Conservation (phyloP, 2,888 invertebrate species). For the Allolobophora icterica region DNA sequence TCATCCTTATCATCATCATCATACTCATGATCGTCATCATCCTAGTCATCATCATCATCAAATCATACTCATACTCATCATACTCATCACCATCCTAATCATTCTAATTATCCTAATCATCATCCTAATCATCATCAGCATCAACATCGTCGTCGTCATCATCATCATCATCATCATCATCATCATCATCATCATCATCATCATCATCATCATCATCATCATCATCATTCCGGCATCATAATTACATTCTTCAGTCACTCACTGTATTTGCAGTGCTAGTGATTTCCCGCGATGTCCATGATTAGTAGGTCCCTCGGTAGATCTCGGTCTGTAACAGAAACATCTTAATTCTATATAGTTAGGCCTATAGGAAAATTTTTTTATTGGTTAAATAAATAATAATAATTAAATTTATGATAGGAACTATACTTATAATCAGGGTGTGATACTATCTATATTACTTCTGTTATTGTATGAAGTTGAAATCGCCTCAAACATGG, state of each 20-base stretch:
- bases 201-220: background rate
- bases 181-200: background rate
- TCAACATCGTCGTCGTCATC: too few relatives aligned
- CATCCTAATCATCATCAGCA: too few relatives aligned
- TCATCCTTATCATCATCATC: too few relatives aligned
- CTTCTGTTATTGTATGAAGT: background rate
- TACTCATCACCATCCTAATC: background rate
- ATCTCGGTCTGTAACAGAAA: too few relatives aligned
- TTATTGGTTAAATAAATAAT: background rate
- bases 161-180: background rate
- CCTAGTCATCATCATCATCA: background rate
- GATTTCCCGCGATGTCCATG: too few relatives aligned
- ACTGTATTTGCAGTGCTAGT: too few relatives aligned
- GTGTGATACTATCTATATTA: background rate
- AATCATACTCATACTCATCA: background rate
- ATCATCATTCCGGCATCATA: background rate
- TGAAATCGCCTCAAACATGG: too few relatives aligned
- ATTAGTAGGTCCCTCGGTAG: too few relatives aligned
- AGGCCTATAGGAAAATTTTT: background rate
- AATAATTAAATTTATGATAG: background rate
- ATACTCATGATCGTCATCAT: background rate
- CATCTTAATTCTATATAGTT: too few relatives aligned
- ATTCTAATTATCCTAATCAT: too few relatives aligned
- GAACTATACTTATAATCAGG: too few relatives aligned
- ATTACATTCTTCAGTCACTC: too few relatives aligned